Base-by-base conservation (phyloP, 2,888 invertebrate genomes). In the Anoplius nigerrimus region DNA sequence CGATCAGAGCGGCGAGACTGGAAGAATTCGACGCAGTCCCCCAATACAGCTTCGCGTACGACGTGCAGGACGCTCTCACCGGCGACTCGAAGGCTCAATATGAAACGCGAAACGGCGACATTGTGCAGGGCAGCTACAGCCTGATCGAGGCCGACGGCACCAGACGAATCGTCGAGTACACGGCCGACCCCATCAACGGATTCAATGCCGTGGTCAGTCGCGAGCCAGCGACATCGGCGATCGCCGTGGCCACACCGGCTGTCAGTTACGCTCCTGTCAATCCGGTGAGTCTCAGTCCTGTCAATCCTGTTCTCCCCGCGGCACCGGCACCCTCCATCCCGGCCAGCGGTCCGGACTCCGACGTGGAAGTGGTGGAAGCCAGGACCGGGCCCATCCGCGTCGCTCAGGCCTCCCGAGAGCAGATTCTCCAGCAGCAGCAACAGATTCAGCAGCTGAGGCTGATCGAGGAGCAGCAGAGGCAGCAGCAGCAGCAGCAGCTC, bases 161-260 rank as follows among this genome's bases (percentile, higher is more conserved):
- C 6, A 79, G 86, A 13, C 76, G 87, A 20, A 86, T 85, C 56
- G 88, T 87, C 27, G 81, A 88, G 43, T 88, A 88, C 72, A 83
- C 84, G 0, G 83, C 86, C 0, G 87, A 87, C 62, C 78, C 84
- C 2, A 68, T 85, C 51, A 87, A 85, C 64, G 87, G 87, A 16
- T 87, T 87, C 65, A 86, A 87, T 68, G 87, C 87, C 6, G 80
- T 86, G 6, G 86, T 92, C 73, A 89, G 86, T 87, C 80, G 82
- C 0, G 86, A 87, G 66, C 84, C 84, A 18, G 69, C 52, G 0
- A 51, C 71, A 0, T 79, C 78, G 0, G 43, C 74, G 5, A 76
- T 89, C 86, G 81, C 90, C 83, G 68, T 90, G 87, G 20, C 90
- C 83, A 51, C 89, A 0, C 80, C 76, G 84, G 8, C 86, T 20